Evolutionary conservation across 2,888 invertebrate genomes (phyloP).

Genomic region (Drosophila stalkeri): DNA sequence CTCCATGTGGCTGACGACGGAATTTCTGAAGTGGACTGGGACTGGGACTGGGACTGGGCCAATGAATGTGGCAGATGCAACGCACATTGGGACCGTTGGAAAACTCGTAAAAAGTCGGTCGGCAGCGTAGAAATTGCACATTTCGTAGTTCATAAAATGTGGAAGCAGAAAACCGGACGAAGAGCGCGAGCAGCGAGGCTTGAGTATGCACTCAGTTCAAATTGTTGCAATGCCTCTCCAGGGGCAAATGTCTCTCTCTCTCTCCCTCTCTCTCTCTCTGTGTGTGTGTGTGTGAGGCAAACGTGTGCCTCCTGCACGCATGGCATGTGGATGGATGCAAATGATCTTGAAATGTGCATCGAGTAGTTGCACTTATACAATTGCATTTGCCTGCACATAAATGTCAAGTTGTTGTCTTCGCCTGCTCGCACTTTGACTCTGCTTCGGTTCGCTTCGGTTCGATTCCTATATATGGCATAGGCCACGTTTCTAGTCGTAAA

Average conservation of each 20-base stretch:
- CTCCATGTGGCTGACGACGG: slow-evolving; percentile 70
- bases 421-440: slow-evolving; percentile 61
- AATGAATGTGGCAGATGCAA: slow-evolving; percentile 63
- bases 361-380: slow-evolving; percentile 54
- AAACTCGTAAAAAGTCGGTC: slow-evolving; percentile 67
- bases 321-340: slow-evolving; percentile 59
- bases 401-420: slow-evolving; percentile 78
- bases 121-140: slow-evolving; percentile 73
- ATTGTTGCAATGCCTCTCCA: slow-evolving; percentile 33
- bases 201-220: slow-evolving; percentile 47
- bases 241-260: slow-evolving; percentile 38
- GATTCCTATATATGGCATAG: slow-evolving; percentile 9
- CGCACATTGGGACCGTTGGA: slow-evolving; percentile 73
- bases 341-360: slow-evolving; percentile 71
- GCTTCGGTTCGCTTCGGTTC: slow-evolving; percentile 1
- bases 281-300: slow-evolving; percentile 10
- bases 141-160: slow-evolving; percentile 75
- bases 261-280: not conserved
- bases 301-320: slow-evolving; percentile 15
- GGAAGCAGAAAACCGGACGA: slow-evolving; percentile 12
- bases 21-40: slow-evolving; percentile 71
- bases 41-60: slow-evolving; percentile 48
- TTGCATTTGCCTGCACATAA: slow-evolving; percentile 71
- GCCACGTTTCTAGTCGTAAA: slow-evolving; percentile 60
- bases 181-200: slow-evolving; percentile 43